Evolutionary conservation across 1,140 invertebrate genomes (phyloP).

Genomic region (Whitmania pigra): DNA sequence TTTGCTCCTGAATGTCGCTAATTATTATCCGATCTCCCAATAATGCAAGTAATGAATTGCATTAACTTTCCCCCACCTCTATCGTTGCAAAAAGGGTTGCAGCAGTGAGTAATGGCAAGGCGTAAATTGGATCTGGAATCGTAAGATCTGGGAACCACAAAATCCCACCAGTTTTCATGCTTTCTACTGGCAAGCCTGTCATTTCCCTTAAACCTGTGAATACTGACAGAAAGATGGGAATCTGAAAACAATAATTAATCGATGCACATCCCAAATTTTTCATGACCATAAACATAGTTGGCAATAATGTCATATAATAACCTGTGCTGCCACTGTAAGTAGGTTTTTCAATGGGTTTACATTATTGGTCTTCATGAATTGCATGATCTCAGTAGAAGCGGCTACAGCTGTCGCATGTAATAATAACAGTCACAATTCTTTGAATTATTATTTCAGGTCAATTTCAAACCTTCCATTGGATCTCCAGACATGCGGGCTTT

Average conservation of each 20-base stretch:
- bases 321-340: constrained; percentile 64
- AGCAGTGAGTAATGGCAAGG: constrained; percentile 74
- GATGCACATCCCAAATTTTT: background rate
- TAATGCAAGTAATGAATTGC: background rate
- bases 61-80: constrained; percentile 48
- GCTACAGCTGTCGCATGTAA: constrained; percentile 46
- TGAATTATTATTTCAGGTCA: too few relatives aligned
- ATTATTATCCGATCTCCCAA: background rate
- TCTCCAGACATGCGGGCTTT: constrained; percentile 68
- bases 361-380: constrained; percentile 65
- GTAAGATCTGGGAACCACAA: constrained; percentile 88
- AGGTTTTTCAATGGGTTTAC: constrained; percentile 68
- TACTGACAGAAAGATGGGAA: constrained; percentile 77
- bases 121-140: constrained; percentile 71
- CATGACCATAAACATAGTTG: background rate
- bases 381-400: constrained; percentile 59
- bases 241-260: constrained; percentile 44
- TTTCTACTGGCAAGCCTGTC: constrained; percentile 73
- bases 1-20: background rate
- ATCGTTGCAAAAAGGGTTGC: constrained; percentile 65
- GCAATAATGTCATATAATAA: constrained; percentile 31
- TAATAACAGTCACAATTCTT: background rate
- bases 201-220: constrained; percentile 70
- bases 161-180: constrained; percentile 69
- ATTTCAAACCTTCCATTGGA: constrained; percentile 53